Base-by-base conservation (phyloP, 2,113 vertebrate species). In the Brachyistius frenatus region DNA sequence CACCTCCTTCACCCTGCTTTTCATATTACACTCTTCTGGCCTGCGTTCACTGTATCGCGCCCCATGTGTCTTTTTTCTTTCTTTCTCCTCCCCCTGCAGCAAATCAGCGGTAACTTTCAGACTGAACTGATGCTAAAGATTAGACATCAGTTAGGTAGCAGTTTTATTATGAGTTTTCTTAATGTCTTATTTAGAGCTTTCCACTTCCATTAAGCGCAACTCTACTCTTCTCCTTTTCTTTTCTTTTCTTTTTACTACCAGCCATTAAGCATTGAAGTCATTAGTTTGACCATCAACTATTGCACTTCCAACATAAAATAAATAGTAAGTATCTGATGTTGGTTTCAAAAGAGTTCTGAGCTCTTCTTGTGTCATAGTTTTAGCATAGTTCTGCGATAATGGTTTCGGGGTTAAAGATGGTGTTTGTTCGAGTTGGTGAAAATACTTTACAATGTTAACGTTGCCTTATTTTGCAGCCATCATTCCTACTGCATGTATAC, bases 21-120 rank as follows among this genome's bases (percentile, higher is more conserved):
- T 68, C 78, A 58, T 73, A 35, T 78, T 4, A n/a, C 37, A 55
- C 23, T 84, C 37, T 10, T 16, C 7, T 58, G 54, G 13, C 14
- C 35, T 31, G 49, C 46, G 11, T 23, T 62, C 15, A 55, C 23
- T 58, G 31, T 66, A 64, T 31, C 58, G 36, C 52, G 56, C 16
- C 50, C 23, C 32, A 41, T 14, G 32, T 46, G 49, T 16, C 10
- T 55, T 55, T 67, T 50, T 4, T 14, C 15, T 47, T 6, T 5
- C 11, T 16, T 33, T 76, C 16, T 46, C 4, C 61, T 62, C n/a
- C 8, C 61, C 1, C 3, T 35, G 15, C 7, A 33, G 23, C 10
- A 58, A 46, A 39, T 35, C n/a, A 5, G 47, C 44, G 31, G 9
- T 23, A 58, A 54, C 60, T 41, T 41, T 4, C 3, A 23, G 2